Base-by-base conservation (phyloP, 2,113 vertebrate genomes). In the Tenrec ecaudatus region DNA sequence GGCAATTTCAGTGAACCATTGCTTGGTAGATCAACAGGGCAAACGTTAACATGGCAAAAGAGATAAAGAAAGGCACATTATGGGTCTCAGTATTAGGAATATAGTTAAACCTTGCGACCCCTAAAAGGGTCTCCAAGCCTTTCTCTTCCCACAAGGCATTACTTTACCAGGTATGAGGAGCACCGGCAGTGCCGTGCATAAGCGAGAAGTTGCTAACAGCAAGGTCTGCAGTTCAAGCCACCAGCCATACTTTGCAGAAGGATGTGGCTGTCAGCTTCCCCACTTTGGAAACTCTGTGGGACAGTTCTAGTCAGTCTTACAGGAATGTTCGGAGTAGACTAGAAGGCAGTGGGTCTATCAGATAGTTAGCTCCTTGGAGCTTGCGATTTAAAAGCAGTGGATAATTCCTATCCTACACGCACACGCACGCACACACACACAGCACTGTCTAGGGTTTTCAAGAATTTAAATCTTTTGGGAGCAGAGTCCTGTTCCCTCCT, bases 1-100 rank as follows among this genome's bases (percentile, higher is more conserved):
- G 87, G 62, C n/a, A 78, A 33, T 92, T 92, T 91, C 83, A 66
- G 68, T 33, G 68, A 33, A 76, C 82, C 53, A 43, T 4, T 90
- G 38, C 60, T 86, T 89, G 12, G 77, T 86, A n/a, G 10, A 79
- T 90, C 38, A 64, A 73, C 3, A 80, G 57, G 80, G 66, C 33
- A 66, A 58, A 90, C 60, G 43, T 81, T 47, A 89, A 76, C 66
- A 81, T 3, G 68, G 76, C 20, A 47, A 68, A 47, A 88, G 10
- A 53, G 10, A 53, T 53, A 53, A 53, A 53, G 6, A 62, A 86
- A 43, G 31, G 47, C 15, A 68, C 16, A 62, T 53, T 53, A 14
- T 14, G 19, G 16, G 60, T 62, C 60, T 62, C 16, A 76, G 82
- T 58, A 38, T 40, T 71, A 77, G 25, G 43, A 80, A 57, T 86